Evolutionary conservation across 2,113 vertebrate genomes (phyloP).

Genomic region (Nansenia antarctica): DNA sequence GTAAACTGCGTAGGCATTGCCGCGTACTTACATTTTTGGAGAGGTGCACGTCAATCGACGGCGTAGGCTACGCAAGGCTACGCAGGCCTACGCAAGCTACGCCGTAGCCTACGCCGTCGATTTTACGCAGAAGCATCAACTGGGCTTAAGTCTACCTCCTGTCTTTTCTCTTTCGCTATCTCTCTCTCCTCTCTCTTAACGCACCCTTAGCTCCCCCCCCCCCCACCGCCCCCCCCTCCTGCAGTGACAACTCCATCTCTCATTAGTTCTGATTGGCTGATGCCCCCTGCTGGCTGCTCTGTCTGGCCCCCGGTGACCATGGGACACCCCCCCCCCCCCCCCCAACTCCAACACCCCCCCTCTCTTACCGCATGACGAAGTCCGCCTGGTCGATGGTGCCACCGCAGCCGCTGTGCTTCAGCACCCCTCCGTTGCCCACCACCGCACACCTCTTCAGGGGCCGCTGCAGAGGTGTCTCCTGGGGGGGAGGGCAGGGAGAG

Average conservation of each 20-base stretch:
- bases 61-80: no score
- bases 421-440: constrained; percentile 95
- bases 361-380: constrained; percentile 92
- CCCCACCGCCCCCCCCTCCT: constrained; percentile 7
- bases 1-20: no score
- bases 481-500: constrained; percentile 63
- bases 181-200: background rate
- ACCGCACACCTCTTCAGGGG: constrained; percentile 94
- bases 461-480: constrained; percentile 89
- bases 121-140: no score
- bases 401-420: constrained; percentile 90
- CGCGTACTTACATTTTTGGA: no score
- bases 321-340: background rate
- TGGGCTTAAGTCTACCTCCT: no score
- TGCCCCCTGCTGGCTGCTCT: constrained; percentile 3
- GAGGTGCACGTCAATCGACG: no score
- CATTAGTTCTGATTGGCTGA: constrained; percentile 12
- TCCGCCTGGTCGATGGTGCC: constrained; percentile 87
- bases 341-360: background rate
- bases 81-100: no score
- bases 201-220: background rate
- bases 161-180: background rate
- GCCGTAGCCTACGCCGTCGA: no score
- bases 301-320: background rate
- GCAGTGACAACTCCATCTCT: constrained; percentile 25